phyloP scores from a whole-genome alignment of 2,888 invertebrate genomes.

The Cryptocephalus primarius region DNA sequence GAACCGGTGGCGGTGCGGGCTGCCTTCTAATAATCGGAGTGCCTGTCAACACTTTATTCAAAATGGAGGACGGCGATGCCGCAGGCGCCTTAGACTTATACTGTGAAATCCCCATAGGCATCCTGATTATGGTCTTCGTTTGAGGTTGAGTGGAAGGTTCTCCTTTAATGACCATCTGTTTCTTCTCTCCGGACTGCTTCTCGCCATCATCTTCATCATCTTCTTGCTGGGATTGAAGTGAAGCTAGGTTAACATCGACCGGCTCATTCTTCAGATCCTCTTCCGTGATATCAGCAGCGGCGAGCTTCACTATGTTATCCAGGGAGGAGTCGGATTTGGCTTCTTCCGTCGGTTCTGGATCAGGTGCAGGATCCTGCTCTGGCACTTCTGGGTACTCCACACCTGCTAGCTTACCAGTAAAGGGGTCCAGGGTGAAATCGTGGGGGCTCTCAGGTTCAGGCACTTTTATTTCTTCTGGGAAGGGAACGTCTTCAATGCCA shows the following conservation, averaged over 20 bases:
- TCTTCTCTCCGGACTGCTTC: not conserved
- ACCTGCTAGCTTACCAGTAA: conserved; percentile 19
- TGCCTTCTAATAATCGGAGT: conserved; percentile 30
- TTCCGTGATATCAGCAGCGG: conserved; percentile 32
- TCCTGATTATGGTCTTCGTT: not conserved
- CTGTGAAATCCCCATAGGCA: not conserved
- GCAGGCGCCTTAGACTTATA: conserved; percentile 1
- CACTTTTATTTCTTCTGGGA: conserved; percentile 45
- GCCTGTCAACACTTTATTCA: conserved; percentile 29
- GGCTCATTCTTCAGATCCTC: conserved; percentile 23
- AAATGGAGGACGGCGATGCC: conserved; percentile 15
- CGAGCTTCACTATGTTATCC: conserved; percentile 32
- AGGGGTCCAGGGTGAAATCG: conserved; percentile 59
- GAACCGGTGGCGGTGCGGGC: not conserved
- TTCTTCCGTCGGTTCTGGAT: conserved; percentile 15
- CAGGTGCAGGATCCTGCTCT: conserved; percentile 24
- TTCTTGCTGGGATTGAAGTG: not conserved
- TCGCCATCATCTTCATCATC: conserved; percentile 3
- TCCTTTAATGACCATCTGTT: conserved; percentile 16
- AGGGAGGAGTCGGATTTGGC: conserved; percentile 11
- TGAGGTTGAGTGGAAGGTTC: conserved; percentile 19
- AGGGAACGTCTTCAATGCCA: conserved; percentile 55
- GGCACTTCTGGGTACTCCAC: conserved; percentile 14
- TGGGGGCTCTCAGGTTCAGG: conserved; percentile 51
- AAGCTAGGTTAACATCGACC: conserved; percentile 6